phyloP scores from a whole-genome alignment of 2,888 invertebrate genomes.

The Pterobdella sp. region DNA sequence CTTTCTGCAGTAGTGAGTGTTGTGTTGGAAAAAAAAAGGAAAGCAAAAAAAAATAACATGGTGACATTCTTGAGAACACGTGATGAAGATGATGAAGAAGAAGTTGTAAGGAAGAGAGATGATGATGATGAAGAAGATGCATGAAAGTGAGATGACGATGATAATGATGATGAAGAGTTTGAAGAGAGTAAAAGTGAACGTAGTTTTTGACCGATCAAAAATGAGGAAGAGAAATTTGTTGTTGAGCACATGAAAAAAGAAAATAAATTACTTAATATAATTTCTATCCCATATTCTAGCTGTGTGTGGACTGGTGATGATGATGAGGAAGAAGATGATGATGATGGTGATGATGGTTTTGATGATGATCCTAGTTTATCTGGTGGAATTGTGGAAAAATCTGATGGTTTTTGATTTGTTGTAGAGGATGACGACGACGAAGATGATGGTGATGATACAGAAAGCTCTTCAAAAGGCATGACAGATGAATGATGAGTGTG shows the following conservation, averaged over 20 bases:
- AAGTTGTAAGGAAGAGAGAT: background rate
- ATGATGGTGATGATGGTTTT: background rate
- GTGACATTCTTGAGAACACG: background rate
- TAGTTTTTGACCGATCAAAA: background rate
- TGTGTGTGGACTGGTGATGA: too few relatives aligned
- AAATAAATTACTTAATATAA: too few relatives aligned
- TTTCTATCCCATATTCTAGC: too few relatives aligned
- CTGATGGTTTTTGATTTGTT: too few relatives aligned
- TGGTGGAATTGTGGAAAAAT: too few relatives aligned
- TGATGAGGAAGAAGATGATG: background rate
- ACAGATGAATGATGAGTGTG: background rate
- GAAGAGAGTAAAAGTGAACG: background rate
- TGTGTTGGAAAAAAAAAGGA: background rate
- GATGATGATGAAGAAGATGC: background rate
- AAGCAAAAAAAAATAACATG: background rate
- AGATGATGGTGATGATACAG: background rate
- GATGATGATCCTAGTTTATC: background rate
- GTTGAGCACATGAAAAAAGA: too few relatives aligned
- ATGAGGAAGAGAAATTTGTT: background rate
- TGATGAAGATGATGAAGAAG: background rate
- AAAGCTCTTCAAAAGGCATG: background rate
- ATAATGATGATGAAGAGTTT: background rate
- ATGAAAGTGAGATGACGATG: background rate
- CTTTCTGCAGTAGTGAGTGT: background rate
- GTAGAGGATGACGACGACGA: background rate